phyloP scores from a whole-genome alignment of 2,797 vertebrate genomes.

The Darevskia mixta region DNA sequence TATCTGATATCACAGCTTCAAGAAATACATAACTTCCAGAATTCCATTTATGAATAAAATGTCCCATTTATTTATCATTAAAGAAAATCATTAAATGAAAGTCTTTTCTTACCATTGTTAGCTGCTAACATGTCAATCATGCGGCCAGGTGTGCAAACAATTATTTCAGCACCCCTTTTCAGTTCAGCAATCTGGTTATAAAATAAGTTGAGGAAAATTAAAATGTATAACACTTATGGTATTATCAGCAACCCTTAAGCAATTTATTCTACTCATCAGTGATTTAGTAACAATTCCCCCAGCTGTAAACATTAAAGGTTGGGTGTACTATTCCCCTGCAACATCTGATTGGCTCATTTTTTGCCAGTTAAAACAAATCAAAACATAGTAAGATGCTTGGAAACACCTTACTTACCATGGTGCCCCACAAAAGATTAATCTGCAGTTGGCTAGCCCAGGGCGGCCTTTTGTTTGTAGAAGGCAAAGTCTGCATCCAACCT shows the following conservation, averaged over 20 bases:
- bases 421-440: not conserved
- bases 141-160: slow-evolving; percentile 97
- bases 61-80: slow-evolving; percentile 60
- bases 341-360: not conserved
- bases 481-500: too few relatives aligned
- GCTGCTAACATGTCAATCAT: slow-evolving; percentile 99
- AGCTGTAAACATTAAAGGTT: not conserved
- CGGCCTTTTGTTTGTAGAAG: too few relatives aligned
- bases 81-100: slow-evolving; percentile 59
- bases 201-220: slow-evolving; percentile 41
- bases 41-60: slow-evolving; percentile 63
- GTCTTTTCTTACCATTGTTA: slow-evolving; percentile 93
- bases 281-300: too few relatives aligned
- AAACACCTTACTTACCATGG: not conserved
- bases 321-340: not conserved
- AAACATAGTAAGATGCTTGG: not conserved
- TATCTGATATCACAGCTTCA: slow-evolving; percentile 78
- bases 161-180: slow-evolving; percentile 99
- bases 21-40: slow-evolving; percentile 71
- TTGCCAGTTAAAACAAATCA: not conserved
- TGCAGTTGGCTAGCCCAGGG: too few relatives aligned
- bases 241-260: not conserved
- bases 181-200: slow-evolving; percentile 94
- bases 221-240: fast-evolving
- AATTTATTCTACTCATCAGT: not conserved